Evolutionary conservation across 1,140 invertebrate genomes (phyloP).

Genomic region (Rhizoglyphus robini): DNA sequence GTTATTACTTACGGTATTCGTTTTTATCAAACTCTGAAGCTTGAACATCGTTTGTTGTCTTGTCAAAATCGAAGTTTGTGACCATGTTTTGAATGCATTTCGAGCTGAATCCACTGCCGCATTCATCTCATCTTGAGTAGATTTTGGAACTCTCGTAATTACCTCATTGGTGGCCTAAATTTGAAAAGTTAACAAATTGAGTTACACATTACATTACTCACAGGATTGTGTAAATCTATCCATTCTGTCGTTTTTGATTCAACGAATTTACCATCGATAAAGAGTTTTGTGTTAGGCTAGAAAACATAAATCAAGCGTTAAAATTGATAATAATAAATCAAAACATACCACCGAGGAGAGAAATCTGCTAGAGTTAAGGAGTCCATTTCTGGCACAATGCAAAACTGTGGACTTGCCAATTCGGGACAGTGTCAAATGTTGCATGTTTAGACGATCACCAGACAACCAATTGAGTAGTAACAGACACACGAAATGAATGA

Average conservation of each 20-base stretch:
- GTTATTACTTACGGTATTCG: conserved; percentile 47
- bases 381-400: too few species aligned
- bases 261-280: conserved; percentile 85
- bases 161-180: conserved; percentile 49
- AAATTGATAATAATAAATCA: neutral
- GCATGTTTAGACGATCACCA: too few species aligned
- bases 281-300: conserved; percentile 60
- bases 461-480: too few species aligned
- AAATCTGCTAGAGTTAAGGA: neutral
- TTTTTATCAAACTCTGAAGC: conserved; percentile 59
- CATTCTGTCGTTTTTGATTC: conserved; percentile 83
- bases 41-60: conserved; percentile 94
- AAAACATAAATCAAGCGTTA: neutral
- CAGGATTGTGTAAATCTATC: conserved; percentile 85
- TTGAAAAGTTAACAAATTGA: neutral
- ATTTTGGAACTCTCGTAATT: conserved; percentile 69
- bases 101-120: conserved; percentile 71
- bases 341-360: neutral
- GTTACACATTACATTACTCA: conserved; percentile 39
- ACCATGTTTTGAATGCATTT: conserved; percentile 71
- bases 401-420: too few species aligned
- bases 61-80: conserved; percentile 74
- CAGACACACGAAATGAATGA: too few species aligned
- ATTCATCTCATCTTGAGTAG: conserved; percentile 81
- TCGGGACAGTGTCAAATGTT: too few species aligned